Conservation (phyloP, 1,140 invertebrate genomes). For the Dendroctonus valens region DNA sequence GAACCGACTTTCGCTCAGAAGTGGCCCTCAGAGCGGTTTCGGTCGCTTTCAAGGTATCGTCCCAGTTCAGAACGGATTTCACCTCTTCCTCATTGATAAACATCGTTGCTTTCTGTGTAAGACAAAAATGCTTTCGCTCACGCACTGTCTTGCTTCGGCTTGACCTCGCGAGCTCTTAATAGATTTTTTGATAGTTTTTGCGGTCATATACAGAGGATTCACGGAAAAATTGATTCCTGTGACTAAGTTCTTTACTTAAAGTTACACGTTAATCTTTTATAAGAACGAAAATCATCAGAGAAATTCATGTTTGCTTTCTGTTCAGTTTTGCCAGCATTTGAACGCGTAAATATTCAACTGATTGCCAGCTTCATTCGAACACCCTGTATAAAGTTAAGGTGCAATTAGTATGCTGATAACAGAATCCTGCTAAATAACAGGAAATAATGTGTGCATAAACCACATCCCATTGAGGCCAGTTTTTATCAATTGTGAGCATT, state of each 20-base stretch:
- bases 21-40: constrained; percentile 35
- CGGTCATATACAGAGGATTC: neutral
- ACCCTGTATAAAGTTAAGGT: too few species aligned
- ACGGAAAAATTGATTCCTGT: neutral
- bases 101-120: constrained; percentile 1
- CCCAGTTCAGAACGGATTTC: constrained; percentile 36
- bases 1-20: constrained; percentile 27
- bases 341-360: too few species aligned
- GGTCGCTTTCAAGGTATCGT: constrained; percentile 32
- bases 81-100: constrained; percentile 37
- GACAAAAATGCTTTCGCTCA: neutral
- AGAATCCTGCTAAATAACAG: too few species aligned
- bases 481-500: too few species aligned
- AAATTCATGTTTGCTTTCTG: too few species aligned
- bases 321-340: too few species aligned
- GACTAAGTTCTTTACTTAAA: neutral
- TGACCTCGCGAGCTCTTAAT: neutral
- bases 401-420: too few species aligned
- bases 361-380: too few species aligned
- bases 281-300: too few species aligned
- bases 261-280: neutral
- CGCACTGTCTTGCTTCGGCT: neutral
- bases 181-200: neutral
- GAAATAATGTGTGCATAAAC: too few species aligned
- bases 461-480: too few species aligned